A percentile compares a stretch with the other conserved stretches of the same genome.
Evolutionary conservation across 2,797 vertebrate species (phyloP).

Genomic region (Darevskia nairensis): DNA sequence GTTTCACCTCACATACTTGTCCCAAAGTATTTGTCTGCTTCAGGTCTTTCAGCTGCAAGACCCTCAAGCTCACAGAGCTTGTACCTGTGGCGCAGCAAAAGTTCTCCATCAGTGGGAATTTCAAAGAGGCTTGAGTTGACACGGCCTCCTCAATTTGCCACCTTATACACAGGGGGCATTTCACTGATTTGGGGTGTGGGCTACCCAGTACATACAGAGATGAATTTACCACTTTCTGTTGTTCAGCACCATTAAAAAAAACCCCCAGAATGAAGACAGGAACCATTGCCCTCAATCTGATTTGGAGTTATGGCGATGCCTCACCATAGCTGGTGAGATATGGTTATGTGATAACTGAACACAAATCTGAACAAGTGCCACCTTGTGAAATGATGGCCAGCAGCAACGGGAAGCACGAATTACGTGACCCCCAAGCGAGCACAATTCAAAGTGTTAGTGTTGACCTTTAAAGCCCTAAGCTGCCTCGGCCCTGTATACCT

Average conservation of each 20-base stretch:
- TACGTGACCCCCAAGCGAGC: too few relatives aligned
- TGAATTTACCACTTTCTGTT: background rate
- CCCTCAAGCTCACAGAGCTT: background rate
- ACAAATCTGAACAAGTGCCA: background rate
- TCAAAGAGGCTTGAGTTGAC: background rate
- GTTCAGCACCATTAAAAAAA: background rate
- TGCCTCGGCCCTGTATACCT: too few relatives aligned
- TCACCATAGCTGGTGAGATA: background rate
- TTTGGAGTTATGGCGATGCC: background rate
- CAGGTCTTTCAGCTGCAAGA: background rate
- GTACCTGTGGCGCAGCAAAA: background rate
- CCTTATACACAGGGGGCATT: background rate
- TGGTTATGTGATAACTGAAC: background rate
- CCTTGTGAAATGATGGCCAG: background rate
- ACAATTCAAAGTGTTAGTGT: too few relatives aligned
- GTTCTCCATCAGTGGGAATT: background rate
- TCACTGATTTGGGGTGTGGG: background rate
- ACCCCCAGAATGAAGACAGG: background rate
- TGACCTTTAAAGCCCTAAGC: too few relatives aligned
- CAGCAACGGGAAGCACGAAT: background rate
- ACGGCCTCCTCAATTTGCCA: background rate
- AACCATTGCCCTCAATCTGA: background rate
- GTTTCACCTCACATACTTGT: background rate
- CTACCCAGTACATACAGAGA: background rate
- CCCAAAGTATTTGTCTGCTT: slow-evolving; percentile 10